These are phyloP conservation scores for Tragelaphus strepsiceros DNA, from an alignment of 2,113 vertebrate genomes.

Conservation along the genomic window DNA sequence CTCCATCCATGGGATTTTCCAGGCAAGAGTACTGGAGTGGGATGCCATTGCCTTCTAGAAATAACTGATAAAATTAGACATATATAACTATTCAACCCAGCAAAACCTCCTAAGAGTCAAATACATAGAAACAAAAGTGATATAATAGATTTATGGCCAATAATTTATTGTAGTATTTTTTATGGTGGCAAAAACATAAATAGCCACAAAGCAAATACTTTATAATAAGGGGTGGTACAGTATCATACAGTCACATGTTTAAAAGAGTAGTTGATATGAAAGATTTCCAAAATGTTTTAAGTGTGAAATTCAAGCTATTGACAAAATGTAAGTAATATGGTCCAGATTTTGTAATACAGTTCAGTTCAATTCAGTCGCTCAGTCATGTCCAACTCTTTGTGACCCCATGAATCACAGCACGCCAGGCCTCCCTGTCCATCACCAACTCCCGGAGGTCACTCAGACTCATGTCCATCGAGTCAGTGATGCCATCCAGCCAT, in stretches of 20 bases:
- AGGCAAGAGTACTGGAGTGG: no score
- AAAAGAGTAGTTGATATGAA: not conserved
- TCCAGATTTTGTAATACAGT: not conserved
- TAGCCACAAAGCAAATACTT: not conserved
- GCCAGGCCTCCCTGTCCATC: no score
- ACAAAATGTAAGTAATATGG: not conserved
- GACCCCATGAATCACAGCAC: no score
- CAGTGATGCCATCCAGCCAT: no score
- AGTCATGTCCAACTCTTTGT: no score
- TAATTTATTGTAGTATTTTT: not conserved
- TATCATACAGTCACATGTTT: not conserved
- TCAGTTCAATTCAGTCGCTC: no score
- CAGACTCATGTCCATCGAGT: no score
- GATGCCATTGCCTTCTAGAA: not conserved
- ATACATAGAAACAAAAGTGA: not conserved
- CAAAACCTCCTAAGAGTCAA: not conserved
- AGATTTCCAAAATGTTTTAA: not conserved
- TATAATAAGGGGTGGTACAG: not conserved
- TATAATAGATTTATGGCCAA: not conserved
- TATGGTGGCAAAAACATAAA: not conserved
- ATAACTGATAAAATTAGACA: not conserved
- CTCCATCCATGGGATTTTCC: no score
- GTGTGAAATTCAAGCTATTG: not conserved
- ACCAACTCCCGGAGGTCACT: no score
- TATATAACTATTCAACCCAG: not conserved